Conservation (phyloP, 1,140 invertebrate species). For the Neuroterus valhalla region DNA sequence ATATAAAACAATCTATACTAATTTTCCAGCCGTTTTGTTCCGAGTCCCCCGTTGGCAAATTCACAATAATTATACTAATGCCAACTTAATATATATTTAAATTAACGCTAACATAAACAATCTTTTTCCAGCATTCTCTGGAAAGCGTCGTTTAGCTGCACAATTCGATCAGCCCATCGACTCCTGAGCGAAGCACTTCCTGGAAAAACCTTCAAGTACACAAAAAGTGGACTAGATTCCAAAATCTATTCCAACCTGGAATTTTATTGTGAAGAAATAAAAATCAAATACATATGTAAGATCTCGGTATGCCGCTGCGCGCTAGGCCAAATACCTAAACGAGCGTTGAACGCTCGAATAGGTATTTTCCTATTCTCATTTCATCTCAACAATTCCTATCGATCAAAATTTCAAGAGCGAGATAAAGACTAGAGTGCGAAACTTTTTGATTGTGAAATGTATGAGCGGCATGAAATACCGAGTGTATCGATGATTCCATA, state of each 20-base stretch:
- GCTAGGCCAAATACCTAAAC: constrained; percentile 45
- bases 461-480: constrained; percentile 53
- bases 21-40: no score
- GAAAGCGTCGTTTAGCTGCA: constrained; percentile 71
- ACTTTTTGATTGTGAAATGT: constrained; percentile 34
- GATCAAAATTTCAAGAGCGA: constrained; percentile 2
- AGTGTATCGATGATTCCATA: constrained; percentile 55
- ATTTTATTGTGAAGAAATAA: constrained; percentile 19
- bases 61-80: no score
- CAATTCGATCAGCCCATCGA: constrained; percentile 72
- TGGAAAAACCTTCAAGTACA: background rate
- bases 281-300: background rate
- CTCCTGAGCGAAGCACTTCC: constrained; percentile 44
- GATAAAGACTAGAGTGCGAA: background rate
- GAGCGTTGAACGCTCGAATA: constrained; percentile 6
- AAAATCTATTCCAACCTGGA: background rate
- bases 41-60: no score
- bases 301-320: constrained; percentile 44
- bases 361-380: constrained; percentile 5
- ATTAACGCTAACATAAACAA: background rate
- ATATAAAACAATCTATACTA: no score
- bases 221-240: background rate
- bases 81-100: no score
- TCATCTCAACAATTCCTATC: background rate
- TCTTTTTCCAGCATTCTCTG: constrained; percentile 59